These are phyloP conservation scores for Drosophila mayri DNA, from an alignment of 1,140 invertebrate species.

Conservation along the genomic window DNA sequence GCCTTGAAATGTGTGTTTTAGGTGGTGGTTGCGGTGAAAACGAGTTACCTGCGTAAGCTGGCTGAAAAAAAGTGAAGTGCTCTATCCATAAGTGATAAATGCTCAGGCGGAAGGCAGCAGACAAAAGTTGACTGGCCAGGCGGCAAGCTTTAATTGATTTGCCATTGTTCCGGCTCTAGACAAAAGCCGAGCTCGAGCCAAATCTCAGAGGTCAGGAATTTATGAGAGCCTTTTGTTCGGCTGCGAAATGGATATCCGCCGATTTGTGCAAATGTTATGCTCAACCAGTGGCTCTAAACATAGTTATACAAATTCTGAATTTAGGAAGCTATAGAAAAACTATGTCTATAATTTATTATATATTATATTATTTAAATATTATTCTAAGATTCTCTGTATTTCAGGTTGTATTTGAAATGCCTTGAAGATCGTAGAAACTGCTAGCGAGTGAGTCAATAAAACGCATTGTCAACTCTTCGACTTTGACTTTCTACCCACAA, in stretches of 20 bases:
- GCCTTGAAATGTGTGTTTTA: conserved; percentile 72
- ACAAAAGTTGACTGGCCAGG: conserved; percentile 43
- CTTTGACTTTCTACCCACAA: conserved; percentile 72
- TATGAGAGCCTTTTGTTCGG: conserved; percentile 46
- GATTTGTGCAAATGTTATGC: conserved; percentile 17
- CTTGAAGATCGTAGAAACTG: conserved; percentile 35
- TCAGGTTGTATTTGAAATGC: conserved; percentile 44
- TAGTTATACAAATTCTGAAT: too few relatives aligned
- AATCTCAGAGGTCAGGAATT: conserved; percentile 41
- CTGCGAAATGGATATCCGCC: conserved; percentile 47
- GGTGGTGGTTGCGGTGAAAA: conserved; percentile 50
- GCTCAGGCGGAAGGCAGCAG: conserved; percentile 39
- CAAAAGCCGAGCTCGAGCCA: conserved; percentile 35
- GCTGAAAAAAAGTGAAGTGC: conserved; percentile 23
- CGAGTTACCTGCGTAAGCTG: conserved; percentile 63
- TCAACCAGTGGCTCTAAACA: too few relatives aligned
- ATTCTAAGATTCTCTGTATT: not conserved
- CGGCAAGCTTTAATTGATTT: conserved; percentile 70
- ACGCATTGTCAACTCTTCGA: conserved; percentile 50
- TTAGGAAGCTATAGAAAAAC: not conserved
- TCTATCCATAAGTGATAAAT: conserved; percentile 47
- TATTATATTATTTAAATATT: not conserved
- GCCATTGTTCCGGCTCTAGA: conserved; percentile 51
- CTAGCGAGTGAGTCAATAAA: conserved; percentile 66
- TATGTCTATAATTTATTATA: too few relatives aligned